Evolutionary conservation across 2,113 vertebrate species (phyloP).

Genomic region (Noctilio leporinus): DNA sequence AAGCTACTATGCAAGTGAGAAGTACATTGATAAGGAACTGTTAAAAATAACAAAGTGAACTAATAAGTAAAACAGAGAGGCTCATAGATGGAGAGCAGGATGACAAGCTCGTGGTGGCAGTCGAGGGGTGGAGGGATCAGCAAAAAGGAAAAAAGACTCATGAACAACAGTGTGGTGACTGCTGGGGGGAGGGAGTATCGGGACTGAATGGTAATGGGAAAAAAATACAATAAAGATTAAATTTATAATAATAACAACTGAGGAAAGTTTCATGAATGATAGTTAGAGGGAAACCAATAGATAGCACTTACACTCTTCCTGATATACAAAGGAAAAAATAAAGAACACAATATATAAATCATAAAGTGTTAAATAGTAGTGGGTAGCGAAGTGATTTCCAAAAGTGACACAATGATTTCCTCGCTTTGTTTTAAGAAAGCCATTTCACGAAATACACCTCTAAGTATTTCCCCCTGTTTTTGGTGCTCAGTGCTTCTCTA

Average conservation of each 20-base stretch:
- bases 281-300: not conserved
- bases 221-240: too few relatives aligned
- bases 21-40: not conserved
- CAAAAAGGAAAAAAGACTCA: too few relatives aligned
- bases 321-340: not conserved
- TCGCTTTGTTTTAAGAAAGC: not conserved
- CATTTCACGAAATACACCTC: not conserved
- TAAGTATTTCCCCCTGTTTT: not conserved
- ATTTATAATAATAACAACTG: not conserved
- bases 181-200: too few relatives aligned
- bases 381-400: not conserved
- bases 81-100: too few relatives aligned
- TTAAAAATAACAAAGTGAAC: not conserved
- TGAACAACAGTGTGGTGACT: too few relatives aligned
- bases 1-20: not conserved
- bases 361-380: not conserved
- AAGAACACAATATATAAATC: not conserved
- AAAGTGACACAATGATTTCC: not conserved
- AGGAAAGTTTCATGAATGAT: not conserved
- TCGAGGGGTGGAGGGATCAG: too few relatives aligned
- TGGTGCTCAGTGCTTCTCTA: not conserved
- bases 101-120: too few relatives aligned
- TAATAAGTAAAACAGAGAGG: too few relatives aligned
- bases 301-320: not conserved
- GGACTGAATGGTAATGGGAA: too few relatives aligned